These are phyloP conservation scores for Seriola dumerili DNA, from an alignment of 2,113 vertebrate species.

Conservation along the genomic window DNA sequence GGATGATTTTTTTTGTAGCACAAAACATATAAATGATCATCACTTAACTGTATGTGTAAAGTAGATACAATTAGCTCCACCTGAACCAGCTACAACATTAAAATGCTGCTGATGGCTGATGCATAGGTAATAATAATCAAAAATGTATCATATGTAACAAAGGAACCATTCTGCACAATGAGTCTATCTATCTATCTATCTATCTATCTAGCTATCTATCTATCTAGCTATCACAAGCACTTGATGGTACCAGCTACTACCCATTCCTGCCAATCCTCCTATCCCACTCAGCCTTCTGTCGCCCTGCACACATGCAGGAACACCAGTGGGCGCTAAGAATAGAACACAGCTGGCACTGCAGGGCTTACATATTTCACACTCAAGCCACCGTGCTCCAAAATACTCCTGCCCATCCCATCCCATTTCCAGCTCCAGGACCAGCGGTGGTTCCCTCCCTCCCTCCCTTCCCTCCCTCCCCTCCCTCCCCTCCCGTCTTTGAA, in stretches of 20 bases:
- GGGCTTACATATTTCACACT: constrained; percentile 85
- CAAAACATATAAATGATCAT: no score
- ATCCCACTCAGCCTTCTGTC: constrained; percentile 73
- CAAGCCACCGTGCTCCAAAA: constrained; percentile 78
- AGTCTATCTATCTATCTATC: not conserved
- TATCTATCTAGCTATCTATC: constrained; percentile 33
- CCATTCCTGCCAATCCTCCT: constrained; percentile 68
- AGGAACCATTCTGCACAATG: no score
- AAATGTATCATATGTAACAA: no score
- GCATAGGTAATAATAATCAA: no score
- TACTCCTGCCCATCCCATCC: constrained; percentile 71
- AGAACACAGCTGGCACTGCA: constrained; percentile 85
- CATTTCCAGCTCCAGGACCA: constrained; percentile 69
- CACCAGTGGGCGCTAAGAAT: constrained; percentile 82
- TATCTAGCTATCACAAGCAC: constrained; percentile 52
- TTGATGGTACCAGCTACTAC: constrained; percentile 45
- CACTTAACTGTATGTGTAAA: no score
- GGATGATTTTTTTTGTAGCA: no score
- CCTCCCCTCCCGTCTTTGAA: constrained; percentile 58
- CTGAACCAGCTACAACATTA: no score
- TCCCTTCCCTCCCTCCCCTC: not conserved
- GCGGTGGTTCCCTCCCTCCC: constrained; percentile 49
- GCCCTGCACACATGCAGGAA: constrained; percentile 71
- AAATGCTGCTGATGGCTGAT: no score
- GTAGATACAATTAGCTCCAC: no score